Base-by-base conservation (phyloP, 2,888 invertebrate genomes). In the Caenorhabditis sp. region DNA sequence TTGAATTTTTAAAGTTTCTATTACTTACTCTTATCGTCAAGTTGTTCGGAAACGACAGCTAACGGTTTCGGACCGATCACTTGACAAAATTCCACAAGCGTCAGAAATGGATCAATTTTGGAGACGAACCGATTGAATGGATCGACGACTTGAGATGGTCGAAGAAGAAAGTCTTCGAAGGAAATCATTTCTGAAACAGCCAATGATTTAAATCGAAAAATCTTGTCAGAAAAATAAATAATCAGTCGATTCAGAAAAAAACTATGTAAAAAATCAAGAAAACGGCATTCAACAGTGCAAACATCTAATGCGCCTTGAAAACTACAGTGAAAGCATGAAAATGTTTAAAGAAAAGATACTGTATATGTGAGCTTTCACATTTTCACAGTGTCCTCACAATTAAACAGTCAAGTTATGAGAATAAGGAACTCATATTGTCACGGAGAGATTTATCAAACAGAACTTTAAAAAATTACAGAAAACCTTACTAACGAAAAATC, bases 81-180 rank as follows among this genome's bases (percentile, higher is more conserved):
- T 86, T 91, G 91, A 68, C 91, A 91, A 76, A 91, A 91, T 59
- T 91, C 91, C 31, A 91, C 85, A 28, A 90, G 81, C 22, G 88
- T 75, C 12, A 91, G 64, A 28, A 89, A 84, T 12, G 90, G 87
- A 28, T 84, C 81, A 44, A 86, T 83, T 64, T 73, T 66, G 2
- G 77, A 38, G 35, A 85, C 81, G 49, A 87, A 81, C 49, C 87
- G 72, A 68, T 86, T 82, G 69, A 87, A 87, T 24, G 87, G 87
- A 56, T 87, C 87, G 22, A 86, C 77, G 12, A 86, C 76, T 76
- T 79, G 80, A 14, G 81, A 82, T 2, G 81, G 79, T 7, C 80
- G 75, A 19, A 85, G 66, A 10, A 82, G 76, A 44, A 85, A 85
- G 54, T 82, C 82, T 66, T 85, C 85, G 64, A 82, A 81, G 16